These are phyloP conservation scores for Euura lappo DNA, from an alignment of 1,140 invertebrate species.

Conservation along the genomic window DNA sequence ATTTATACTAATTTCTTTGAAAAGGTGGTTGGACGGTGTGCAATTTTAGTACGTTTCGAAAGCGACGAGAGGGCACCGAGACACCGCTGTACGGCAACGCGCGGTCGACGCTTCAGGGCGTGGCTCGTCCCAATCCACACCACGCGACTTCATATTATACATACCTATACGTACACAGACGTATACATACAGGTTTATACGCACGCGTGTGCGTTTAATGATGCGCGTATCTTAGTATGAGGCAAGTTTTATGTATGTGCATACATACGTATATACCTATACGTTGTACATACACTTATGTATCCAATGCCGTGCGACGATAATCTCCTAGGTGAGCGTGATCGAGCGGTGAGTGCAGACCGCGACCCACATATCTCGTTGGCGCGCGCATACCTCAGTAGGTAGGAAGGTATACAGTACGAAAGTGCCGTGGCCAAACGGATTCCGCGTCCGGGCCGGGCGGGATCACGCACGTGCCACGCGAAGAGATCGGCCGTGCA, in stretches of 20 bases:
- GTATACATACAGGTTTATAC: neutral
- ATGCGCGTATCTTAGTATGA: no score
- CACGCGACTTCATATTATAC: neutral
- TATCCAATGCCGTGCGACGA: neutral
- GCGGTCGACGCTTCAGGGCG: slow-evolving; percentile 19
- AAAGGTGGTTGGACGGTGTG: no score
- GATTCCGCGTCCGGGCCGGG: neutral
- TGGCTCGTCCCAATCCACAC: slow-evolving; percentile 15
- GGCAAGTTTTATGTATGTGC: neutral
- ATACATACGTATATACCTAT: neutral
- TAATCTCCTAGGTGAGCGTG: neutral
- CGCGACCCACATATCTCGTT: neutral
- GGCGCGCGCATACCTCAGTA: neutral
- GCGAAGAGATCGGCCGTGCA: slow-evolving; percentile 11
- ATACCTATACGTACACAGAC: neutral
- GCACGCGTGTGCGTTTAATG: no score
- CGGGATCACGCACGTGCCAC: neutral
- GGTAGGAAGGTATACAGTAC: neutral
- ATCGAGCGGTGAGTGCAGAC: neutral
- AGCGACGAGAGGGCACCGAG: no score
- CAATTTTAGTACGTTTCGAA: no score
- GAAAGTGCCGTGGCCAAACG: neutral
- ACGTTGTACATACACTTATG: slow-evolving; percentile 13
- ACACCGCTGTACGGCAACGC: neutral
- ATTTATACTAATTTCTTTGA: no score